These are phyloP conservation scores for Heteractis magnifica DNA, from an alignment of 92 coral and sea anemone species.

Conservation along the genomic window DNA sequence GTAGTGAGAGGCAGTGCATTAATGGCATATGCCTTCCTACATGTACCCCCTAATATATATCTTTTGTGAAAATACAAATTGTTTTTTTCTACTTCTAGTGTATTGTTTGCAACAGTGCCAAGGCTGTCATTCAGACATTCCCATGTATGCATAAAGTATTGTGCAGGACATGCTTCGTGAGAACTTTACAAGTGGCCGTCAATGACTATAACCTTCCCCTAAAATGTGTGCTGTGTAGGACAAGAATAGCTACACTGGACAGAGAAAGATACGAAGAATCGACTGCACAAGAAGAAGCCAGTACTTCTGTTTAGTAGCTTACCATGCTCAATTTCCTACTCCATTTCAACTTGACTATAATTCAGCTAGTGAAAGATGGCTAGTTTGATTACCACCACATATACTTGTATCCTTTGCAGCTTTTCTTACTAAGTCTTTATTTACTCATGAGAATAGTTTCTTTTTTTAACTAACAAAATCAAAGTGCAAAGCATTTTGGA, in stretches of 20 bases:
- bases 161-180: constrained; percentile 82
- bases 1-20: too few species aligned
- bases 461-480: too few species aligned
- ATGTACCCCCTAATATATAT: background rate
- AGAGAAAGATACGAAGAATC: constrained; percentile 69
- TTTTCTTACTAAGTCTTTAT: too few species aligned
- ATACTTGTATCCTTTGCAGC: too few species aligned
- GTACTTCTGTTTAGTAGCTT: constrained; percentile 1
- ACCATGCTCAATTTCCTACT: background rate
- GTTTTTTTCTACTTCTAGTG: constrained; percentile 50
- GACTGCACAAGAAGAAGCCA: background rate
- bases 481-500: too few species aligned
- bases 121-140: constrained; percentile 84
- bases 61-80: background rate
- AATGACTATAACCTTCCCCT: constrained; percentile 79
- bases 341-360: background rate
- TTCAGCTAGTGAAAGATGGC: too few species aligned
- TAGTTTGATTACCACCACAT: too few species aligned
- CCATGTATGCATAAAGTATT: constrained; percentile 81
- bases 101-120: constrained; percentile 83
- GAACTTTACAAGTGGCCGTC: constrained; percentile 87
- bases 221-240: constrained; percentile 83
- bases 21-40: background rate
- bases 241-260: constrained; percentile 80
- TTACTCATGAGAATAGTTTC: too few species aligned